Percentiles rank a stretch among this genome's conserved stretches.
Conservation (phyloP, 2,113 vertebrate genomes). For the Fulmarus glacialis region DNA sequence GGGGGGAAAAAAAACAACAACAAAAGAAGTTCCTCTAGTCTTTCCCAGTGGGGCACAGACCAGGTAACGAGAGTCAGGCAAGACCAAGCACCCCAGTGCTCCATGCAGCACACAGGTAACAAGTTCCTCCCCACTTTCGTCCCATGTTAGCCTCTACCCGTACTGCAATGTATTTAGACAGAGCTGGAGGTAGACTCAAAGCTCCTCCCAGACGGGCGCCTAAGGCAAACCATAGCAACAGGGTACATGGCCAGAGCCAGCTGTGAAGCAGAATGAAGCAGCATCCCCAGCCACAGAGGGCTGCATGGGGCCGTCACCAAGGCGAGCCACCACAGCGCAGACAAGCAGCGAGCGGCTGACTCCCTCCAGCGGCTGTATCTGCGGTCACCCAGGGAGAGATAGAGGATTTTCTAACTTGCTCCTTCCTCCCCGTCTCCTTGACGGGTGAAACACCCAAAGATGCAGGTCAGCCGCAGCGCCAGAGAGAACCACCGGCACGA, state of each 20-base stretch:
- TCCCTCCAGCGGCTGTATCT: background rate
- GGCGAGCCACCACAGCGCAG: fast-evolving
- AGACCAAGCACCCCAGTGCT: background rate
- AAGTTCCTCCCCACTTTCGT: fast-evolving
- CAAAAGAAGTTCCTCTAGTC: background rate
- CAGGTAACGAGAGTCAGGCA: fast-evolving
- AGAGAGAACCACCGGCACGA: fast-evolving
- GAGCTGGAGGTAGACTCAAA: background rate
- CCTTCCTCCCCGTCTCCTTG: background rate
- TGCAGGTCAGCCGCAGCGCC: fast-evolving
- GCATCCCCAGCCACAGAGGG: fast-evolving
- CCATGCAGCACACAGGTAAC: fast-evolving
- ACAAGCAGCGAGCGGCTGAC: fast-evolving
- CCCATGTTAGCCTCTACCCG: fast-evolving
- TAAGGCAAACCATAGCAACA: fast-evolving
- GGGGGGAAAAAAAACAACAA: no score
- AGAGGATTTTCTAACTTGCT: background rate
- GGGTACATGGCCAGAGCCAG: fast-evolving
- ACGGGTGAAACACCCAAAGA: background rate
- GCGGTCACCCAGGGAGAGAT: fast-evolving
- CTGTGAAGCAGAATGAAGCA: fast-evolving
- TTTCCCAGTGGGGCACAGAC: fast-evolving
- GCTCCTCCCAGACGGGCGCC: fast-evolving
- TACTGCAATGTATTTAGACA: fast-evolving
- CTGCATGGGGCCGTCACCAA: fast-evolving